A percentile compares a stretch with the other conserved stretches of the same genome.
These are phyloP conservation scores for Drosophila trichaetosa DNA, from an alignment of 2,888 invertebrate genomes.

Conservation along the genomic window DNA sequence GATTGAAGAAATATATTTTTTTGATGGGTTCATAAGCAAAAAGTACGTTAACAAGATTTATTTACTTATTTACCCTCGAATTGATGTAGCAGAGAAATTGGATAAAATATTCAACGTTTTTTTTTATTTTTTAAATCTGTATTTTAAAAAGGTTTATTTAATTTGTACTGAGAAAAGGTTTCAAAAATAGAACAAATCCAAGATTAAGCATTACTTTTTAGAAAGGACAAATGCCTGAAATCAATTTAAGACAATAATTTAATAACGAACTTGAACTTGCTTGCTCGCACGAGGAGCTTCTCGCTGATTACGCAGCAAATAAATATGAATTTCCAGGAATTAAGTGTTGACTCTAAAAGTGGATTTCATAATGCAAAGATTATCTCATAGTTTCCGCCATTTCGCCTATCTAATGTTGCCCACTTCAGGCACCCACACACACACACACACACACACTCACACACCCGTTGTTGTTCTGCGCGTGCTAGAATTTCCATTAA, in stretches of 20 bases:
- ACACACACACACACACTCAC: conserved; percentile 8
- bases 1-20: neutral
- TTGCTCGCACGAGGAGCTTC: too few relatives aligned
- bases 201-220: neutral
- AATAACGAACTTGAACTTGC: neutral
- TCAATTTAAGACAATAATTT: neutral
- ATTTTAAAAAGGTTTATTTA: neutral
- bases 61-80: neutral
- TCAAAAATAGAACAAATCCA: neutral
- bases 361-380: conserved; percentile 23
- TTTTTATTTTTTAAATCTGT: too few relatives aligned
- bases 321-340: neutral
- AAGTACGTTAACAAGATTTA: neutral
- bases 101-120: too few relatives aligned
- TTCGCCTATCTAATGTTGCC: neutral
- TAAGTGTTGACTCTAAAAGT: neutral
- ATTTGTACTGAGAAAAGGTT: neutral
- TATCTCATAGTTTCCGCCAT: conserved; percentile 4
- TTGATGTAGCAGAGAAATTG: neutral
- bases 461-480: conserved; percentile 27
- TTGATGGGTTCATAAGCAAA: neutral
- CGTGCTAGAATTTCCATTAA: conserved; percentile 73
- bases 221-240: neutral
- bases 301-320: too few relatives aligned
- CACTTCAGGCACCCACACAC: neutral